Conservation (phyloP, 2,888 invertebrate genomes). For the Hybos culiciformis region DNA sequence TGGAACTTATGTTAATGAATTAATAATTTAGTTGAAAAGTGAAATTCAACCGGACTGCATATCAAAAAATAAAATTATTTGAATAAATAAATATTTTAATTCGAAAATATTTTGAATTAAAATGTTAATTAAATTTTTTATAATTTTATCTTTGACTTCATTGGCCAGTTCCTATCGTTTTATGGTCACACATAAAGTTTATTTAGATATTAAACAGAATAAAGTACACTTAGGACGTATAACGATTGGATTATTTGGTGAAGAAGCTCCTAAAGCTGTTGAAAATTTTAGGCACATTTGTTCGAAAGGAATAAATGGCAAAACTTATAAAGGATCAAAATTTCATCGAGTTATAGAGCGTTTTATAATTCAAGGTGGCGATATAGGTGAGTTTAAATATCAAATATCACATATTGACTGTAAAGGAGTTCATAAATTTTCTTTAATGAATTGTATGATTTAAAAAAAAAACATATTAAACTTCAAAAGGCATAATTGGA, state of each 20-base stretch:
- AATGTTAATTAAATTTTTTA: neutral
- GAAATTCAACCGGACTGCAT: no score
- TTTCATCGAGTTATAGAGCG: slow-evolving; percentile 79
- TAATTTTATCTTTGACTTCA: neutral
- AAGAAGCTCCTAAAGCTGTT: slow-evolving; percentile 70
- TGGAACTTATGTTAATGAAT: no score
- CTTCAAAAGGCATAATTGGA: no score
- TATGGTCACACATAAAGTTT: slow-evolving; percentile 41
- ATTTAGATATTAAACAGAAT: slow-evolving; percentile 64
- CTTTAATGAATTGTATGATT: no score
- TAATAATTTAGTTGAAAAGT: no score
- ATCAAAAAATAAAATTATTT: no score
- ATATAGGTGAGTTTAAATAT: no score
- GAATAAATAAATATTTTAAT: no score
- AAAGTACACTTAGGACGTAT: slow-evolving; percentile 60
- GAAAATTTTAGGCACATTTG: slow-evolving; percentile 77
- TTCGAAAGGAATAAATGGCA: slow-evolving; percentile 57
- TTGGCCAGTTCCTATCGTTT: neutral
- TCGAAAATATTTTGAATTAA: no score
- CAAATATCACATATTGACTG: no score
- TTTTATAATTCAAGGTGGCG: slow-evolving; percentile 90
- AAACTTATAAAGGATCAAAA: slow-evolving; percentile 60
- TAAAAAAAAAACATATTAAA: no score
- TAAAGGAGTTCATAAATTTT: no score
- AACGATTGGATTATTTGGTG: slow-evolving; percentile 68